Evolutionary conservation across 2,888 invertebrate species (phyloP), one percentile per base, ranked within the genome.

Genomic region (Mechanitis mazaeus): DNA sequence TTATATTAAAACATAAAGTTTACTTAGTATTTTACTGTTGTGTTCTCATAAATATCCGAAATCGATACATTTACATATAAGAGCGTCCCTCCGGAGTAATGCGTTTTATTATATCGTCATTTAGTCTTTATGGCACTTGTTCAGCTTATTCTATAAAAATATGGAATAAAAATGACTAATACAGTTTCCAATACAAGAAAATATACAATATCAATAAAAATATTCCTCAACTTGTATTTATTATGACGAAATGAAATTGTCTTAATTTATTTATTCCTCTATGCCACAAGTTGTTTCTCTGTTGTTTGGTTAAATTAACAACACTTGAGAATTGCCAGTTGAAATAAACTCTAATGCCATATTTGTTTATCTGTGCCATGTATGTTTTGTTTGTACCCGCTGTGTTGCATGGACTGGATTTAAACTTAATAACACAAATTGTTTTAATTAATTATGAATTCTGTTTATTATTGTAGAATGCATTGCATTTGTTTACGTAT

Each of bases 51-150:
- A 61, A 45, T 54, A 56, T 46, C 33, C 57, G 31, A 31, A 50
- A 33, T n/a, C 60, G 54, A 60, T 60, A 60, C 56, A 56, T 60
- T 60, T 45, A 50, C 56, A 60, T 56, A 46, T 33, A 33, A 45
- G 54, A 45, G n/a, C 56, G 50, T 50, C 50, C 61, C 61, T 9
- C 9, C 35, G 60, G 60, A 60, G 53, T 35, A 56, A 60, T 50
- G 54, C 54, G 46, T 46, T 61, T 61, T 61, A 61, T 57, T 61
- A 57, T 54, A 35, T 56, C 54, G 54, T 38, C 61, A 46, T 56
- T 54, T 35, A 60, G 45, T 33, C 28, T 45, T 35, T 54, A 54
- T 46, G 9, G 33, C 9, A 31, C 53, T 20, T 45, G 45, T 9
- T 7, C 12, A 6, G 20, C 45, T 11, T 35, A 35, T 20, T 20